A percentile compares a stretch with the other conserved stretches of the same genome.
phyloP scores from a whole-genome alignment of 2,113 vertebrate genomes.

The pig (Sus scrofa) region T2T-Sscrofa CM000823.6:63236501-63237000 shows the following conservation, averaged over 20 bases:
- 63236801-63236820: neutral
- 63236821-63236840: neutral
- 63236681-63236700: neutral
- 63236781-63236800: accelerated
- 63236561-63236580: neutral
- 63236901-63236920: neutral
- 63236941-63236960: too few relatives aligned
- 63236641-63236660: neutral
- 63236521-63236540: too few relatives aligned
- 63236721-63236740: neutral
- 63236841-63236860: neutral
- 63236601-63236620: neutral
- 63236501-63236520: too few relatives aligned
- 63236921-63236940: too few relatives aligned
- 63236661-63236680: neutral
- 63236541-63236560: too few relatives aligned
- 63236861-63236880: neutral
- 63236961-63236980: neutral
- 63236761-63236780: accelerated
- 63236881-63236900: neutral
- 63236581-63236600: neutral
- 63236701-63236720: neutral
- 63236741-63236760: neutral
- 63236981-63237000: neutral
- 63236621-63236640: neutral